Conservation (phyloP, 2,888 invertebrate species). For the Cosmopolites sordidus region DNA sequence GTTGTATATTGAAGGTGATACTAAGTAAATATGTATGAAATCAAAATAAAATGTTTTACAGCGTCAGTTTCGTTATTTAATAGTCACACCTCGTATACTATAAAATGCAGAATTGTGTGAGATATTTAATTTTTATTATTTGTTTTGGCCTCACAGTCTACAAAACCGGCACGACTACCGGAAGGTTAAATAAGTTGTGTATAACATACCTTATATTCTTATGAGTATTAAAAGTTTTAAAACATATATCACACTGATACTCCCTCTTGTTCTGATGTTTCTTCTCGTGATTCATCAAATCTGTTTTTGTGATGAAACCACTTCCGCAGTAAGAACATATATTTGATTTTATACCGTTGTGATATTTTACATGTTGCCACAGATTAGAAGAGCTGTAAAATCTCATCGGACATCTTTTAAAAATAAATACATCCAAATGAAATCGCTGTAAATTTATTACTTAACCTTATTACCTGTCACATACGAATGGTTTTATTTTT, state of each 20-base stretch:
- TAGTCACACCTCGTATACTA: too few relatives aligned
- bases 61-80: too few relatives aligned
- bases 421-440: conserved; percentile 4
- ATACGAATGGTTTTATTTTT: conserved; percentile 35
- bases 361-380: conserved; percentile 36
- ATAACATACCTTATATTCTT: conserved; percentile 33
- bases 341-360: conserved; percentile 34
- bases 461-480: conserved; percentile 26
- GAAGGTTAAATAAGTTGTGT: too few relatives aligned
- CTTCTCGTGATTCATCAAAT: conserved; percentile 37
- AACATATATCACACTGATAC: conserved; percentile 36
- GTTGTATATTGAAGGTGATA: too few relatives aligned
- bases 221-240: conserved; percentile 37
- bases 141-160: too few relatives aligned
- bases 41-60: too few relatives aligned
- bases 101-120: too few relatives aligned
- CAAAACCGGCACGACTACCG: too few relatives aligned
- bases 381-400: conserved; percentile 36
- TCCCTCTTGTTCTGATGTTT: conserved; percentile 37
- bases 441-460: neutral
- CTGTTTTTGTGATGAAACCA: conserved; percentile 41
- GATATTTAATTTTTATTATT: too few relatives aligned
- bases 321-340: conserved; percentile 44
- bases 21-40: too few relatives aligned
- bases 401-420: conserved; percentile 31